These are phyloP conservation scores for Zaprionus lineosus DNA, from an alignment of 2,888 invertebrate species.

Conservation along the genomic window DNA sequence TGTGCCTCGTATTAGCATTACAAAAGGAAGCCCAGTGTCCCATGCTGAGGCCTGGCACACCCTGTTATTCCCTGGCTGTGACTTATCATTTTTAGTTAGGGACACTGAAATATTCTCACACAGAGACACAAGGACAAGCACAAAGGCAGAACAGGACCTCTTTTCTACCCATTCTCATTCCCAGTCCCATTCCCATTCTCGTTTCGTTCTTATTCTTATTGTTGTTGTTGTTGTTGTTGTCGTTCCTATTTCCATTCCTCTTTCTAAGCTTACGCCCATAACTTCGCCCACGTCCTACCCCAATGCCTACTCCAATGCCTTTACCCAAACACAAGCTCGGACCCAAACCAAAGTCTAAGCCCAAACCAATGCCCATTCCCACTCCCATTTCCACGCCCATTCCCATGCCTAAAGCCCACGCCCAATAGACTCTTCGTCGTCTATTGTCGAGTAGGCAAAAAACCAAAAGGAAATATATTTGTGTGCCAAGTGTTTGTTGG, in stretches of 20 bases:
- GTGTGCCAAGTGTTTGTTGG: conserved; percentile 16
- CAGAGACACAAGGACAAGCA: conserved; percentile 42
- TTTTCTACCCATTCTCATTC: too few species aligned
- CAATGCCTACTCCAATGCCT: too few species aligned
- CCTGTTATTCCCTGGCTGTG: conserved; percentile 49
- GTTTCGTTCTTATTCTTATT: too few species aligned
- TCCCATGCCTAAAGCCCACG: not conserved
- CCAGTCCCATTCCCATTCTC: not conserved
- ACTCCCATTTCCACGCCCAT: not conserved
- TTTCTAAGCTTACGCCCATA: too few species aligned
- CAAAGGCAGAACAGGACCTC: too few species aligned
- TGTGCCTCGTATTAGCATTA: conserved; percentile 48
- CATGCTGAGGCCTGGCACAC: too few species aligned
- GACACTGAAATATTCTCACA: conserved; percentile 59
- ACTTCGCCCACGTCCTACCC: too few species aligned
- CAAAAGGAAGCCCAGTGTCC: conserved; percentile 34
- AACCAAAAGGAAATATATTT: conserved; percentile 38
- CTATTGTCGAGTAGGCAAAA: conserved; percentile 55
- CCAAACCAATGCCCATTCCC: not conserved
- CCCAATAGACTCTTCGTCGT: not conserved
- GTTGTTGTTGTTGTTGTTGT: too few species aligned
- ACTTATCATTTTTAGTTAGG: conserved; percentile 64
- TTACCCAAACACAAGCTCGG: too few species aligned
- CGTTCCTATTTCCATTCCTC: too few species aligned
- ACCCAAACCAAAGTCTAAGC: too few species aligned